phyloP scores from a whole-genome alignment of 2,797 vertebrate species.

The Lagorchestes hirsutus region DNA sequence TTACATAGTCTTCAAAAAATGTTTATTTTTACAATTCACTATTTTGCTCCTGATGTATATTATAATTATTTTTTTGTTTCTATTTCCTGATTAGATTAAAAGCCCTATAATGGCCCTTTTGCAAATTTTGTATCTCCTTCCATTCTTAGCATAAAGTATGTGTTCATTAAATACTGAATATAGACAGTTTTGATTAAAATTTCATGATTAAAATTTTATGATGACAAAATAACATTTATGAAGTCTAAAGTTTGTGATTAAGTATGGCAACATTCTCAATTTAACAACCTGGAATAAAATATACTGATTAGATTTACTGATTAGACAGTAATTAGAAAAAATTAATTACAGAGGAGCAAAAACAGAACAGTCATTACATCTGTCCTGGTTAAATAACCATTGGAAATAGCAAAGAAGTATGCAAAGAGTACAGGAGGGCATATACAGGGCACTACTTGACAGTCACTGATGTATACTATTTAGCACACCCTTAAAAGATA shows the following conservation, averaged over 20 bases:
- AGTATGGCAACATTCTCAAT: not conserved
- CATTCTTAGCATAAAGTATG: not conserved
- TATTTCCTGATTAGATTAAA: not conserved
- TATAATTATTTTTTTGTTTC: not conserved
- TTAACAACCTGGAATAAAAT: not conserved
- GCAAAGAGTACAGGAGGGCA: not conserved
- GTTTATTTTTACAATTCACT: not conserved
- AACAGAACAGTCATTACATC: not conserved
- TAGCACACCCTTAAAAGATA: not conserved
- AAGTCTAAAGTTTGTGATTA: not conserved
- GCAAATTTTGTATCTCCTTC: not conserved
- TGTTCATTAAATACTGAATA: not conserved
- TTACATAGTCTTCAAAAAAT: not conserved
- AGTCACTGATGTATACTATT: not conserved
- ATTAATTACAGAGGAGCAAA: slow-evolving; percentile 12
- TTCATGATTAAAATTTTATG: not conserved
- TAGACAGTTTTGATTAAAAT: not conserved
- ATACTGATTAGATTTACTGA: slow-evolving; percentile 12
- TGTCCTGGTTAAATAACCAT: slow-evolving; percentile 5
- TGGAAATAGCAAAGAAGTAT: not conserved
- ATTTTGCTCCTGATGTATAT: not conserved
- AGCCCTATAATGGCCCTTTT: not conserved
- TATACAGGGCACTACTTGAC: not conserved
- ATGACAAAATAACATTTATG: slow-evolving; percentile 22
- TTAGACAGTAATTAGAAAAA: slow-evolving; percentile 36